Evolutionary conservation across 2,113 vertebrate genomes (phyloP), one percentile per base, ranked within the genome.

Genomic region (Stictonetta naevosa): DNA sequence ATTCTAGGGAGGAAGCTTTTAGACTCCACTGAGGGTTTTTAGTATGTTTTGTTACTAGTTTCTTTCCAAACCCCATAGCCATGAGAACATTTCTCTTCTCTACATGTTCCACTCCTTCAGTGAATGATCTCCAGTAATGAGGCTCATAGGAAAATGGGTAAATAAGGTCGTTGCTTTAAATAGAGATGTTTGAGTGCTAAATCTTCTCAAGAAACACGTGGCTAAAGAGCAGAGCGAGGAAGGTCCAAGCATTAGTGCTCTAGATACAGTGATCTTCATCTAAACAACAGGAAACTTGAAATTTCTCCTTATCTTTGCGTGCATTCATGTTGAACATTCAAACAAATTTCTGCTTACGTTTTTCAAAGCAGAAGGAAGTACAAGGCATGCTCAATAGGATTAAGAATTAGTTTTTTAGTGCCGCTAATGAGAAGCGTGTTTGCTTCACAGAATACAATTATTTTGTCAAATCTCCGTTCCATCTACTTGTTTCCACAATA

Each of bases 401-500:
- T 64, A 77, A 90, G 56, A 62, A 28, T 50, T 64, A 7, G 11
- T 85, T 72, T 90, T 56, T 6, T 81, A 87, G 67, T 83, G 48
- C 66, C 62, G n/a, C 63, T 96, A 95, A 92, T 95, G 87, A 94
- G 92, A 91, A 93, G 75, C 73, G 62, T 83, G 81, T 85, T 96
- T 91, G 89, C 87, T 73, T 95, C 78, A 53, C 29, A 40, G 84
- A 76, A 83, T 53, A n/a, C 71, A 87, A 50, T 93, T 95, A 95
- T 56, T 95, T 76, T 82, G 93, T 91, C 88, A 87, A 75, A 66
- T 91, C 58, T 92, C 84, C 56, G 8, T 64, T 79, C 91, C 15
- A 11, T 72, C 74, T 76, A 5, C 71, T 88, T 87, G 74, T 82
- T 92, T 75, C 74, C 53, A 56, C 91, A 92, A 82, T 31, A 81